Percentiles rank a stretch among this genome's conserved stretches.
Conservation (phyloP, 2,888 invertebrate species). For the Dicycla oo region DNA sequence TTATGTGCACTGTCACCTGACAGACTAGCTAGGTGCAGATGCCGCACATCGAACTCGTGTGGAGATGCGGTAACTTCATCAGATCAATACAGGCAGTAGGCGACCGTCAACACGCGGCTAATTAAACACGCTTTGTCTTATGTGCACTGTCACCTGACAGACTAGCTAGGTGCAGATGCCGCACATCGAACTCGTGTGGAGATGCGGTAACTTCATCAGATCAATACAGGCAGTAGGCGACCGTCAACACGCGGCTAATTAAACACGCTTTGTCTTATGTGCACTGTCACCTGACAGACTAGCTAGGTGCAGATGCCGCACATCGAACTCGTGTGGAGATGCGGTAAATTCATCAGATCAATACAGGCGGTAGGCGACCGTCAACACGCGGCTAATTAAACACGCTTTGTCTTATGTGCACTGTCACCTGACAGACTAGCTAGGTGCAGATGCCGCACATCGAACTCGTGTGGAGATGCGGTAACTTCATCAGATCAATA, state of each 20-base stretch:
- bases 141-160: constrained; percentile 76
- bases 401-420: constrained; percentile 83
- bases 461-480: neutral
- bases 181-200: constrained; percentile 13
- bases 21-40: constrained; percentile 69
- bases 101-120: constrained; percentile 79
- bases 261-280: constrained; percentile 84
- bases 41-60: constrained; percentile 26
- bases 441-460: constrained; percentile 53
- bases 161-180: constrained; percentile 64
- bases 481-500: no score
- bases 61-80: no score
- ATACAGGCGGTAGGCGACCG: constrained; percentile 76
- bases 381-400: constrained; percentile 83
- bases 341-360: no score
- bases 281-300: constrained; percentile 75
- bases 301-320: constrained; percentile 60
- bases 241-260: constrained; percentile 81
- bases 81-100: constrained; percentile 75
- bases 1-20: constrained; percentile 75
- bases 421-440: constrained; percentile 74
- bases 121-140: constrained; percentile 86
- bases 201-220: no score
- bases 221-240: constrained; percentile 75
- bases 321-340: neutral